Percentiles rank a stretch among this genome's conserved stretches.
Evolutionary conservation across 2,797 vertebrate species (phyloP).

Genomic region (Helicolenus hilgendorfi): DNA sequence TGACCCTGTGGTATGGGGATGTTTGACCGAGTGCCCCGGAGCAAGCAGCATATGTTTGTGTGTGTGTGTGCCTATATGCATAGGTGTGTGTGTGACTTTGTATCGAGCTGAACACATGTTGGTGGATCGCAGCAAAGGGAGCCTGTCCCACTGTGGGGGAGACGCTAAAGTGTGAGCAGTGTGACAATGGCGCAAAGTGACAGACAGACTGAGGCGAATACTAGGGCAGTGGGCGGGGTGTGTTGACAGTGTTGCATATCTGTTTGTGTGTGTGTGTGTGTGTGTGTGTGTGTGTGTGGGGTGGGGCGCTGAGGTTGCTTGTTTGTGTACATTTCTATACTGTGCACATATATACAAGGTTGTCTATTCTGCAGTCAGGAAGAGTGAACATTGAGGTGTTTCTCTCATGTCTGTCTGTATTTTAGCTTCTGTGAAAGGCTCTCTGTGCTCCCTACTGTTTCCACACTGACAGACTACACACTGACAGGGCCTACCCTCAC

Average conservation of each 20-base stretch:
- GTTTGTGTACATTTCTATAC: constrained; percentile 16
- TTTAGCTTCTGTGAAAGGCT: constrained; percentile 47
- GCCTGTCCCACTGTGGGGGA: constrained; percentile 3
- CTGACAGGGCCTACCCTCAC: constrained; percentile 50
- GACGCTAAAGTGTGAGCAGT: constrained; percentile 43
- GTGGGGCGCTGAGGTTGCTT: not conserved
- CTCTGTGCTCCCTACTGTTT: constrained; percentile 61
- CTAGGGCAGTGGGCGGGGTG: constrained; percentile 1
- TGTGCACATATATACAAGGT: not conserved
- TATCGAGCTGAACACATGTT: constrained; percentile 37
- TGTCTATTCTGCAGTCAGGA: constrained; percentile 48
- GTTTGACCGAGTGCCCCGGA: constrained; percentile 33
- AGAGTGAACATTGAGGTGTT: constrained; percentile 50
- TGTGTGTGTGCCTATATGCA: not conserved
- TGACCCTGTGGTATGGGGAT: not conserved
- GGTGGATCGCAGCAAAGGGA: constrained; percentile 22
- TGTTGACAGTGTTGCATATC: constrained; percentile 8
- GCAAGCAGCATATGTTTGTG: not conserved
- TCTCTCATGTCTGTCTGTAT: constrained; percentile 53
- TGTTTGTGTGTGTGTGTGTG: not conserved
- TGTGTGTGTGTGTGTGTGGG: not conserved
- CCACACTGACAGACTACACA: constrained; percentile 51
- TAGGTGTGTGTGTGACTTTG: constrained; percentile 20
- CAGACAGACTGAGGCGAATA: constrained; percentile 41
- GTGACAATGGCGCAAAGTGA: constrained; percentile 54